Percentiles rank a stretch among this genome's conserved stretches.
Evolutionary conservation across 2,113 vertebrate species (phyloP).

Genomic region (Odocoileus hemionus): DNA sequence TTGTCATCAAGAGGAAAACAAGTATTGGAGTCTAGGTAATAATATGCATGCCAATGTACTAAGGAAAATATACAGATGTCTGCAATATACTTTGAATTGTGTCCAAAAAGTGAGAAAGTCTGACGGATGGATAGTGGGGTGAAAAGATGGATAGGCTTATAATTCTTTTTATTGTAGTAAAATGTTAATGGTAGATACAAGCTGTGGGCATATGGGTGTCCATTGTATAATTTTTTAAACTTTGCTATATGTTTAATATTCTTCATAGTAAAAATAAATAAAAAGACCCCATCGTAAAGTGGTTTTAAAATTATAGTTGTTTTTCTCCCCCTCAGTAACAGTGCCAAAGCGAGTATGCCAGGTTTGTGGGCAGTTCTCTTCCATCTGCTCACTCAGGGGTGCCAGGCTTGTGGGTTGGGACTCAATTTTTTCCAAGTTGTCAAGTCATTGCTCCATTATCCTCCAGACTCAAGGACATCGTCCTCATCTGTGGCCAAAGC

Average conservation of each 20-base stretch:
- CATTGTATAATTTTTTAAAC: neutral
- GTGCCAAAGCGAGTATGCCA: neutral
- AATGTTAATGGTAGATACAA: neutral
- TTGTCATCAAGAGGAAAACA: neutral
- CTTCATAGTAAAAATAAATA: neutral
- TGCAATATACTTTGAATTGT: neutral
- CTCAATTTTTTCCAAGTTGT: neutral
- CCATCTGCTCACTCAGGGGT: slow-evolving; percentile 14
- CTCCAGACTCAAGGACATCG: neutral
- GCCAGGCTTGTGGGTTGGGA: neutral
- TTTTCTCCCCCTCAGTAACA: neutral
- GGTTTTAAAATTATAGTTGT: neutral
- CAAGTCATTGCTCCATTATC: neutral
- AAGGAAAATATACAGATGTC: neutral
- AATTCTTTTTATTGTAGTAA: neutral
- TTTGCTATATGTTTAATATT: neutral
- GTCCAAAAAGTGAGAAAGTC: neutral
- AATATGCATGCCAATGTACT: neutral
- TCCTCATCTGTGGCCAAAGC: neutral
- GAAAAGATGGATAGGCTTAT: neutral
- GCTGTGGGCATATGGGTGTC: neutral
- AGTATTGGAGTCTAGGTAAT: neutral
- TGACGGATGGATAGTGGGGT: neutral
- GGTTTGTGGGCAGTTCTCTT: neutral
- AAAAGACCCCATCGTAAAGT: neutral